Base-by-base conservation (phyloP, 2,888 invertebrate species). In the Hydrotaea cyrtoneurina region DNA sequence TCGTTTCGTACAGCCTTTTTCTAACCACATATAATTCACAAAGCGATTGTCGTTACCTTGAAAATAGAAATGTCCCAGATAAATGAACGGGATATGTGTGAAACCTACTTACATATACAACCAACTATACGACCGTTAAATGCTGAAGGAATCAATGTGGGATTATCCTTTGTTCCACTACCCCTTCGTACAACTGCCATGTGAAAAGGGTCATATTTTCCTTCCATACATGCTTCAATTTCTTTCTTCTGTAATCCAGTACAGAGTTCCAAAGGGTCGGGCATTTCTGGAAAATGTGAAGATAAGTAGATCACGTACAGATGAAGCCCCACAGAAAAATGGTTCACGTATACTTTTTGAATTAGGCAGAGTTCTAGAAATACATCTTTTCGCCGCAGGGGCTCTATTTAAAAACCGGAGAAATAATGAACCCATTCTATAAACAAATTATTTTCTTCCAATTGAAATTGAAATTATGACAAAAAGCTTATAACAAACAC, bases 11-110 rank as follows among this genome's bases (percentile, higher is more conserved):
- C 95, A 95, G 26, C 96, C 98, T 93, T 96, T 94, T 92, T 98
- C 96, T 88, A 99, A 93, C 96, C 98, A 98, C 96, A 99, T 97
- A 97, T 98, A 99, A 90, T 96, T 96, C 87, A 98, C 95, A 80
- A 94, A 93, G 19, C 97, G 95, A 90, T 99, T 98, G 91, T 97
- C 98, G 92, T 98, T 97, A 91, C 94, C 94, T 94, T 39, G 2
- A 78, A 59, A 19, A 80, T 90, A 91, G 88, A 82, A 39, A 62
- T 55, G 62, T 11, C 46, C 73, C 17, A 17, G 2, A 31, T 7
- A 53, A 13, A 15, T 23, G 8, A 10, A 39, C 3, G 8, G 1
- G 39, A 4, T 2, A 4, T 39, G 8, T 39, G 43, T 13, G 39
- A 17, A 50, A 31, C n/a, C 3, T 15, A 53, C 94, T 93, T 90